Base-by-base conservation (phyloP, 2,888 invertebrate species). In the Eupithecia abbreviata region DNA sequence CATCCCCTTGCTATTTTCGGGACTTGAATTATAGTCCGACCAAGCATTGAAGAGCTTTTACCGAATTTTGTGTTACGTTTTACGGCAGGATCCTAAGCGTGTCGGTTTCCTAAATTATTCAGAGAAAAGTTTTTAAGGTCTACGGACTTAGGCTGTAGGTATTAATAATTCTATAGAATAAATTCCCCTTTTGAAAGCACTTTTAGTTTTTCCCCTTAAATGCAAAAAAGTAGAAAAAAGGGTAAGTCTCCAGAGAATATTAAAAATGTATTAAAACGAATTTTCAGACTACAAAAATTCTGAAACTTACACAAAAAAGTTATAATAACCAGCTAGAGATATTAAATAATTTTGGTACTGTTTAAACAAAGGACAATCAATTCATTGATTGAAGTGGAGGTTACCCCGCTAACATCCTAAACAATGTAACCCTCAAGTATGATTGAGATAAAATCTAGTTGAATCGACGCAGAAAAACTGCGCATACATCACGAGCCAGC, bases 1-100 rank as follows among this genome's bases (percentile, higher is more conserved):
- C 87, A 88, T 90, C 91, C 93, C 92, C 87, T 86, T 71, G 90
- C 92, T 93, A 93, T 94, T 93, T 94, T 94, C 91, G 92, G 90
- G 88, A 88, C 90, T 90, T 93, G 93, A 94, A 90, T 92, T 94
- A 94, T 93, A 91, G 91, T 90, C 90, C 92, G 91, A 90, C 93
- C 93, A 91, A 93, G 90, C 91, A 90, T 91, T 92, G 91, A 93
- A 94, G 94, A 92, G 93, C 94, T 92, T 93, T 93, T 93, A 91
- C 93, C 87, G 91, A 93, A 93, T 92, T 93, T 90, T 89, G 87
- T 91, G 92, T 92, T 91, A 85, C 90, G 89, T 91, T 94, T 94
- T 94, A 93, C 92, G 93, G 89, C 87, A 88, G 84, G 84, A 90
- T 91, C 88, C 91, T 93, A 90, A 93, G 91, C 91, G 90, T 87